Percentiles rank a stretch among this genome's conserved stretches.
Evolutionary conservation across 2,797 vertebrate genomes (phyloP).

Genomic region (Amazona finschi): DNA sequence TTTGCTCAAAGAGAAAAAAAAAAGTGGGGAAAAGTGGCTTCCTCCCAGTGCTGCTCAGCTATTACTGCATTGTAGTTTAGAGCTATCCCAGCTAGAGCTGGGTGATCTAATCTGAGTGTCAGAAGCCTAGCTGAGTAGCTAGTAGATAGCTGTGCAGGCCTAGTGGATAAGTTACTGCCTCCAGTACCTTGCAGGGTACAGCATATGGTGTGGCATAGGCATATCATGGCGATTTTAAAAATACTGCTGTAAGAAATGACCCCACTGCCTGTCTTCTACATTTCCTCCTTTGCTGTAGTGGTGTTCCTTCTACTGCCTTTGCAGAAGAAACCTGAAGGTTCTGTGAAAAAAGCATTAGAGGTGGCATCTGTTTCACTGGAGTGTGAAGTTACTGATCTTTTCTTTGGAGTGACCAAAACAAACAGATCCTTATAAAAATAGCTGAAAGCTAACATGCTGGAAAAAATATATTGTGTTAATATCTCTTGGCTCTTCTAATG

Average conservation of each 20-base stretch:
- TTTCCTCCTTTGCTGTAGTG: background rate
- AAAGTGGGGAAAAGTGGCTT: background rate
- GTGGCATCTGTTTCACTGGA: background rate
- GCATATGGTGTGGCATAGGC: background rate
- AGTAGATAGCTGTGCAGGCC: background rate
- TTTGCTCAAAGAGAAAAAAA: background rate
- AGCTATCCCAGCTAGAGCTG: background rate
- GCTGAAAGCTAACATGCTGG: background rate
- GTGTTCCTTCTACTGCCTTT: background rate
- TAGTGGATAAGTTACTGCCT: background rate
- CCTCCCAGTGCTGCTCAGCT: background rate
- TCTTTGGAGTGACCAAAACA: background rate
- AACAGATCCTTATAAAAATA: background rate
- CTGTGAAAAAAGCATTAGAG: background rate
- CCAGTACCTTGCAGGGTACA: background rate
- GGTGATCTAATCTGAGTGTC: background rate
- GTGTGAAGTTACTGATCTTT: background rate
- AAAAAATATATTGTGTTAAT: background rate
- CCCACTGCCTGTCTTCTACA: background rate
- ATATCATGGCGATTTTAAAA: background rate
- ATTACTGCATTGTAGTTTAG: background rate
- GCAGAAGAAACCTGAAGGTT: background rate
- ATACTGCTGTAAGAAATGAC: background rate
- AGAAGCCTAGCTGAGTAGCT: background rate
- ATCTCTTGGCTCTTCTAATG: background rate